These are phyloP conservation scores for Pollenia amentaria DNA, from an alignment of 2,888 invertebrate genomes.

Conservation along the genomic window DNA sequence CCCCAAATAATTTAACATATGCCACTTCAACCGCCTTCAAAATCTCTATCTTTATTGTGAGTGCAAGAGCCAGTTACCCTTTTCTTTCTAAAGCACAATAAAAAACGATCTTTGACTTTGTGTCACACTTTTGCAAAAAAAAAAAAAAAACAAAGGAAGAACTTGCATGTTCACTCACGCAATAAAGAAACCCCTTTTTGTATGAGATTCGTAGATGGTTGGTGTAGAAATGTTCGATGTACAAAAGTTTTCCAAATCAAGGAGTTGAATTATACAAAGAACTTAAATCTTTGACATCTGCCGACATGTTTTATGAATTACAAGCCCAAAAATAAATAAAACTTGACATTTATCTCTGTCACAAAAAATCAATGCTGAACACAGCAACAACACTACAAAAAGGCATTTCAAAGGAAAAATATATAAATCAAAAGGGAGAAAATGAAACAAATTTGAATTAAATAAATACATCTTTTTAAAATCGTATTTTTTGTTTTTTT, in stretches of 20 bases:
- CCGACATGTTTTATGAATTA: constrained; percentile 78
- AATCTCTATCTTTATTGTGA: constrained; percentile 1
- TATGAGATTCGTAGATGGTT: neutral
- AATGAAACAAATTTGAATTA: neutral
- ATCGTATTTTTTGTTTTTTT: too few species aligned
- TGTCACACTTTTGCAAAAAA: constrained; percentile 35
- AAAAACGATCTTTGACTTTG: constrained; percentile 52
- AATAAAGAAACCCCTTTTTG: constrained; percentile 10
- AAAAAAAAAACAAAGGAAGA: neutral
- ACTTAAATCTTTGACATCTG: constrained; percentile 78
- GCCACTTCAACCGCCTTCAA: constrained; percentile 23
- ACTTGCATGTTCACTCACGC: neutral
- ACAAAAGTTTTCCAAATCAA: constrained; percentile 27
- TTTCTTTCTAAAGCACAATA: neutral
- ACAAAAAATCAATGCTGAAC: constrained; percentile 78
- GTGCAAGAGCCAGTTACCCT: neutral
- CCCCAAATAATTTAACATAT: neutral
- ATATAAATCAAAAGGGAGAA: constrained; percentile 4
- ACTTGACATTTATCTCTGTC: constrained; percentile 82
- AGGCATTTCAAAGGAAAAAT: neutral
- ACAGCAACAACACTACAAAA: constrained; percentile 3
- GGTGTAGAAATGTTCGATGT: neutral
- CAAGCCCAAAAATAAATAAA: constrained; percentile 37
- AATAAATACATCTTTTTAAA: neutral
- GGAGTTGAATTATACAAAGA: constrained; percentile 44